Percentiles rank a stretch among this genome's conserved stretches.
phyloP scores from a whole-genome alignment of 2,113 vertebrate genomes.

The Scopus umbretta region DNA sequence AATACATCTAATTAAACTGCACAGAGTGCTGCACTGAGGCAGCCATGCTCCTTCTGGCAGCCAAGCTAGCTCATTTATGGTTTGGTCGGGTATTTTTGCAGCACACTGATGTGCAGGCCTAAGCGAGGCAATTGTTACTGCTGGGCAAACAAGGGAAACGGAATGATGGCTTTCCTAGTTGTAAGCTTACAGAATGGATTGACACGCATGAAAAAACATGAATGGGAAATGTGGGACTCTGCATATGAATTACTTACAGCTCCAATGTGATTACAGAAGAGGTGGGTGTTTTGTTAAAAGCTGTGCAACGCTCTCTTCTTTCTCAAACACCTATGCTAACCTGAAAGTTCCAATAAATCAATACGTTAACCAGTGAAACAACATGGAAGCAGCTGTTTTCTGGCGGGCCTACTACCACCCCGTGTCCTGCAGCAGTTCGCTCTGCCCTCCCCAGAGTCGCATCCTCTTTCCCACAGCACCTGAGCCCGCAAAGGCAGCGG shows the following conservation, averaged over 20 bases:
- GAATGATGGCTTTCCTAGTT: neutral
- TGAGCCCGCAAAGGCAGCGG: neutral
- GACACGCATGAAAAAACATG: neutral
- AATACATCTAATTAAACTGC: neutral
- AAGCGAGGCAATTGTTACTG: neutral
- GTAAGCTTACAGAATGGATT: neutral
- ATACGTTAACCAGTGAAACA: neutral
- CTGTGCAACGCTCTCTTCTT: neutral
- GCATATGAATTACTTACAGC: neutral
- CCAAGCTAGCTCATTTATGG: neutral
- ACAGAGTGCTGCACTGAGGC: neutral
- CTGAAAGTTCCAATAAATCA: neutral
- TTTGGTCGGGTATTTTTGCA: neutral
- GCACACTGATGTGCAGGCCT: neutral
- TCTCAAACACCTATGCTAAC: neutral
- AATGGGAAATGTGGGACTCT: neutral
- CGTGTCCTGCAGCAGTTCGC: neutral
- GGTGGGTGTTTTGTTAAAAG: neutral
- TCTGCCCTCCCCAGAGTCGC: neutral
- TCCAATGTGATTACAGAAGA: neutral
- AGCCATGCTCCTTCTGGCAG: neutral
- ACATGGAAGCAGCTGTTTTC: neutral
- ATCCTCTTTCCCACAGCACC: neutral
- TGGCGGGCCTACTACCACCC: neutral
- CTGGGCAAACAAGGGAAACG: neutral